phyloP scores from a whole-genome alignment of 2,888 invertebrate genomes.

The Marasmarcha lunaedactyla region DNA sequence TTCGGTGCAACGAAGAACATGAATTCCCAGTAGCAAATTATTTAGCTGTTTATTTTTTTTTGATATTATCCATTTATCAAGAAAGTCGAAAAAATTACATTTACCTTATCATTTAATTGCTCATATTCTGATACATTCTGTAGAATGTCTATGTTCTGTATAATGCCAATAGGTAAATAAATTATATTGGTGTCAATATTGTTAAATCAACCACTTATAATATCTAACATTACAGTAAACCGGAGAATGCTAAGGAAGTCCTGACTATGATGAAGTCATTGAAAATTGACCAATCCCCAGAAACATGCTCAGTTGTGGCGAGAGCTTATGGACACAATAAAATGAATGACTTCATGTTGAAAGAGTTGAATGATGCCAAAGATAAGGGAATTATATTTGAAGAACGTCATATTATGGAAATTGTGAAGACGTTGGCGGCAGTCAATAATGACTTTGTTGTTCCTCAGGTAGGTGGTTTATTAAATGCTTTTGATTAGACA shows the following conservation, averaged over 20 bases:
- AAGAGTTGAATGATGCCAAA: slow-evolving; percentile 35
- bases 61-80: too few relatives aligned
- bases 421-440: slow-evolving; percentile 46
- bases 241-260: slow-evolving; percentile 27
- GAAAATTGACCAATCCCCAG: slow-evolving; percentile 49
- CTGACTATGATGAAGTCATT: slow-evolving; percentile 70
- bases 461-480: neutral
- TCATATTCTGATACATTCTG: too few relatives aligned
- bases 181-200: too few relatives aligned
- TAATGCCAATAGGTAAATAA: too few relatives aligned
- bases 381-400: slow-evolving; percentile 34
- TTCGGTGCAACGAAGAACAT: too few relatives aligned
- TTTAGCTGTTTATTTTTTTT: too few relatives aligned
- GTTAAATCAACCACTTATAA: too few relatives aligned
- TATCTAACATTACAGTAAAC: too few relatives aligned
- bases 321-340: slow-evolving; percentile 61
- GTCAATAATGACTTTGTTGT: slow-evolving; percentile 23
- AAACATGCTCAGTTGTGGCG: slow-evolving; percentile 62
- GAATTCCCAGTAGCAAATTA: too few relatives aligned
- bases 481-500: neutral
- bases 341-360: slow-evolving; percentile 30
- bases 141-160: too few relatives aligned
- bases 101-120: too few relatives aligned
- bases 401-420: slow-evolving; percentile 56
- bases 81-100: too few relatives aligned